Conservation (phyloP, 2,113 vertebrate genomes). For the Gopherus flavomarginatus region DNA sequence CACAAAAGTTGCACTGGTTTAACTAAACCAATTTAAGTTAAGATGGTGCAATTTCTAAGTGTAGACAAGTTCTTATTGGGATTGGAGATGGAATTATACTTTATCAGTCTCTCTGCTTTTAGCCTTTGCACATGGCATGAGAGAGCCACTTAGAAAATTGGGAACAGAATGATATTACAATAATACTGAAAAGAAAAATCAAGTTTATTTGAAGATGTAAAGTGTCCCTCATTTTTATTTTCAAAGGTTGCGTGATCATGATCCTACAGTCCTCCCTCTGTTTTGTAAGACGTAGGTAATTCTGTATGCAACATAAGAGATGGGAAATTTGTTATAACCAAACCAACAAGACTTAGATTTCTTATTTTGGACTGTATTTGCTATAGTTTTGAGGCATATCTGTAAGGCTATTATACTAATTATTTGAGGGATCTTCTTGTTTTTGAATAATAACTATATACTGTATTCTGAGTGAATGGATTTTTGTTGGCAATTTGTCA, state of each 20-base stretch:
- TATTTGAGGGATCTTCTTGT: too few species aligned
- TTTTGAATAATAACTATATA: too few species aligned
- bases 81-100: background rate
- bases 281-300: background rate
- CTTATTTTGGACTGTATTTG: background rate
- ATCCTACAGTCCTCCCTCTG: too few species aligned
- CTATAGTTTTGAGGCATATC: too few species aligned
- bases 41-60: background rate
- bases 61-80: background rate
- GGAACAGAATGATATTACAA: background rate
- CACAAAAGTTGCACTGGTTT: background rate
- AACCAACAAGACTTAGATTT: background rate
- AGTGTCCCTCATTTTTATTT: background rate
- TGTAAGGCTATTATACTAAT: too few species aligned
- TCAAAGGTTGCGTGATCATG: too few species aligned
- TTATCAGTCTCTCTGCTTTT: background rate
- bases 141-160: background rate
- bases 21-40: background rate
- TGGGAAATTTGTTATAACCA: background rate
- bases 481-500: too few species aligned
- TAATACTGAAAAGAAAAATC: background rate
- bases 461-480: too few species aligned
- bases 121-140: background rate
- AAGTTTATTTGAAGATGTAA: background rate
- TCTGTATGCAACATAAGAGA: background rate